Percentiles rank a stretch among this genome's conserved stretches.
phyloP scores from a whole-genome alignment of 2,797 vertebrate species.

The Macroramphosus scolopax region DNA sequence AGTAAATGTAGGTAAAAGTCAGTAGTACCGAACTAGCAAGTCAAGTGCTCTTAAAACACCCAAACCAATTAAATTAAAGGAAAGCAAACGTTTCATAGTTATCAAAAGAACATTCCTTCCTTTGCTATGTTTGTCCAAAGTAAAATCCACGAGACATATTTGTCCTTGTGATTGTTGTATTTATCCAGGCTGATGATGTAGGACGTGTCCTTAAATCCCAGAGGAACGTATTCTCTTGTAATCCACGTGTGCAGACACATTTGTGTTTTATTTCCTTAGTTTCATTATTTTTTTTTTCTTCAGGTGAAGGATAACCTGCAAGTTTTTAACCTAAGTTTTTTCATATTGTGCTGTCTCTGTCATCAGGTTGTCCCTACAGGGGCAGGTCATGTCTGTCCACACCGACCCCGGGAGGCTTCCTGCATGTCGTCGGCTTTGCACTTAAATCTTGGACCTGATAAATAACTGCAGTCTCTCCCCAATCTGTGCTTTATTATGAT shows the following conservation, averaged over 20 bases:
- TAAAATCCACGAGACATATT: slow-evolving; percentile 43
- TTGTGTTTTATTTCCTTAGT: slow-evolving; percentile 13
- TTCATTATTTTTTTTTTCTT: no score
- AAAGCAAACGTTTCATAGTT: slow-evolving; percentile 72
- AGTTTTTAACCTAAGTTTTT: no score
- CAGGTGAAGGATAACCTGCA: no score
- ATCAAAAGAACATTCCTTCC: slow-evolving; percentile 76
- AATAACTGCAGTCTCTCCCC: slow-evolving; percentile 56
- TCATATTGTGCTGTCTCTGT: slow-evolving; percentile 70
- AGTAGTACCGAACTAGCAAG: slow-evolving; percentile 76
- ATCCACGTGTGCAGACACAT: slow-evolving; percentile 29
- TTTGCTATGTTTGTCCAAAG: slow-evolving; percentile 53
- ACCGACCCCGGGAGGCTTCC: slow-evolving; percentile 10
- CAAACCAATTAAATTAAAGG: slow-evolving; percentile 68
- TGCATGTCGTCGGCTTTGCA: slow-evolving; percentile 36
- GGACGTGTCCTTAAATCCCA: slow-evolving; percentile 29
- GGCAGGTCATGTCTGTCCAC: slow-evolving; percentile 30
- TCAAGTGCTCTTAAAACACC: slow-evolving; percentile 67
- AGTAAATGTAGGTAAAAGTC: slow-evolving; percentile 70
- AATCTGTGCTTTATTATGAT: slow-evolving; percentile 82
- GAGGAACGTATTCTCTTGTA: slow-evolving; percentile 20
- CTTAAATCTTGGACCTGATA: slow-evolving; percentile 37
- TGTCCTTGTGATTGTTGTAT: slow-evolving; percentile 29
- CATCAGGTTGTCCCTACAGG: slow-evolving; percentile 32
- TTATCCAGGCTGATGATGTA: slow-evolving; percentile 28